A percentile compares a stretch with the other conserved stretches of the same genome.
Conservation (phyloP, 2,113 vertebrate genomes). For the Erythrocercus mccallii region DNA sequence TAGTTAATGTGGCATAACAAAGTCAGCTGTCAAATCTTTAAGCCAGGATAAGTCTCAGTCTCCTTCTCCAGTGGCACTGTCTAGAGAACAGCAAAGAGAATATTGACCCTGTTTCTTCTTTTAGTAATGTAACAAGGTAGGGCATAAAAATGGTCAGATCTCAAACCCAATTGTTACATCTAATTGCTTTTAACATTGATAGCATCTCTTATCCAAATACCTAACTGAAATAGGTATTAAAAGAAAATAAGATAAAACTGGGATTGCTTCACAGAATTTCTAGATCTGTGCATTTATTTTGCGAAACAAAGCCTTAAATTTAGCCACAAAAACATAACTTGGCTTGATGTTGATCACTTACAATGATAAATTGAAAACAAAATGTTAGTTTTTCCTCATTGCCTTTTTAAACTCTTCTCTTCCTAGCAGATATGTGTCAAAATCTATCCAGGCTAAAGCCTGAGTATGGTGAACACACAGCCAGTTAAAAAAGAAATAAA, state of each 20-base stretch:
- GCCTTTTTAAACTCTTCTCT: neutral
- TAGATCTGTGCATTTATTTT: neutral
- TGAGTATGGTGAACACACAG: neutral
- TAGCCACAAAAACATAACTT: neutral
- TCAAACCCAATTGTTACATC: neutral
- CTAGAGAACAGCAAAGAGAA: neutral
- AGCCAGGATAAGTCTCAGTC: neutral
- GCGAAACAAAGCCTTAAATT: neutral
- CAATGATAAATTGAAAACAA: neutral
- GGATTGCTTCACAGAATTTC: neutral
- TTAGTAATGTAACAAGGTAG: neutral
- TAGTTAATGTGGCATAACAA: conserved; percentile 5
- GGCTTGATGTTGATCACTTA: neutral
- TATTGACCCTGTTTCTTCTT: neutral
- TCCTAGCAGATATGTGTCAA: rapidly evolving
- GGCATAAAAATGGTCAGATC: neutral
- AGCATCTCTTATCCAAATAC: neutral
- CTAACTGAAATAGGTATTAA: neutral
- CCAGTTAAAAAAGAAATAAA: neutral
- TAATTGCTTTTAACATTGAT: neutral
- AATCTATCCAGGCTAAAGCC: neutral
- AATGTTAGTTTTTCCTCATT: neutral
- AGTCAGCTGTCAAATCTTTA: neutral
- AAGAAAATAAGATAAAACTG: neutral
- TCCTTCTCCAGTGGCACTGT: neutral